These are phyloP conservation scores for Limnothrissa miodon DNA, from an alignment of 2,113 vertebrate species.

Conservation along the genomic window DNA sequence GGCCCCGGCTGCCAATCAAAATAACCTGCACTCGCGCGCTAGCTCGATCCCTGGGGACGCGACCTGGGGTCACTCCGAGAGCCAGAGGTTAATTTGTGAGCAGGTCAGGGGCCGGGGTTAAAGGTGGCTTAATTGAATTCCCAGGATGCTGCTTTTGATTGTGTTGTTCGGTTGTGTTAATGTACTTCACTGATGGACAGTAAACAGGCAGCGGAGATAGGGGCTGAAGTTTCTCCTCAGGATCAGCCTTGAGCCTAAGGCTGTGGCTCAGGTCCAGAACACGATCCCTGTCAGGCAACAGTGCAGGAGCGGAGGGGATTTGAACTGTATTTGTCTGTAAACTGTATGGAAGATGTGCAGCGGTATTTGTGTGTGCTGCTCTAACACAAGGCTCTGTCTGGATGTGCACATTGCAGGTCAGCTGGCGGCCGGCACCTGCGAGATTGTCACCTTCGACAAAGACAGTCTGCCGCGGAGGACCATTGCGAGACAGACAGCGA, in stretches of 20 bases:
- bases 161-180: slow-evolving; percentile 69
- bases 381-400: slow-evolving; percentile 57
- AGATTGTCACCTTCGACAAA: slow-evolving; percentile 96
- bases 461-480: slow-evolving; percentile 97
- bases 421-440: slow-evolving; percentile 95
- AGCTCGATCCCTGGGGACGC: slow-evolving; percentile 57
- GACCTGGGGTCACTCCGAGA: slow-evolving; percentile 48
- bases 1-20: slow-evolving; percentile 70
- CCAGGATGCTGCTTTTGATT: slow-evolving; percentile 56
- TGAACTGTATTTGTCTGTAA: not conserved
- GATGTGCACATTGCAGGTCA: slow-evolving; percentile 82
- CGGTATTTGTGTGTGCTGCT: not conserved
- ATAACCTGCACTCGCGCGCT: slow-evolving; percentile 56
- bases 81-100: slow-evolving; percentile 70
- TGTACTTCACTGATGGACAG: slow-evolving; percentile 54
- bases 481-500: slow-evolving; percentile 96
- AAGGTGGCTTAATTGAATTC: slow-evolving; percentile 64
- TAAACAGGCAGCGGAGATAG: slow-evolving; percentile 36
- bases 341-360: not conserved
- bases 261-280: not conserved
- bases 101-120: slow-evolving; percentile 53
- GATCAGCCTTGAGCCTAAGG: not conserved
- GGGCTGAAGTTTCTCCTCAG: not conserved
- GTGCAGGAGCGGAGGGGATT: not conserved
- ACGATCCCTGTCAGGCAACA: not conserved